Evolutionary conservation across 2,888 invertebrate genomes (phyloP).

Genomic region (Agrilus mali): DNA sequence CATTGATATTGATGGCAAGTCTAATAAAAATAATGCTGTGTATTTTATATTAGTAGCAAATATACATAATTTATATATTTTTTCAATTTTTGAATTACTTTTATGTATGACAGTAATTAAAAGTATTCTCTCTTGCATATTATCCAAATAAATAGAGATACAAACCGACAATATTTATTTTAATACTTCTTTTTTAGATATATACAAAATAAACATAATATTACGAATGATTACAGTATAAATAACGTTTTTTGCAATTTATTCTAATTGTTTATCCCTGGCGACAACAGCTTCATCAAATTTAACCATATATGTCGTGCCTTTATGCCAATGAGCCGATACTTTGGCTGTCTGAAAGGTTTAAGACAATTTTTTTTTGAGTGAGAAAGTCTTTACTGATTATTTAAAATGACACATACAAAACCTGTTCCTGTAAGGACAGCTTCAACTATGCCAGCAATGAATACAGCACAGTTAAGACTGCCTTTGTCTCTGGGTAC

Average conservation of each 20-base stretch:
- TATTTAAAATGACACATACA: constrained; percentile 51
- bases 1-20: no score
- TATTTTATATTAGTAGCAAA: no score
- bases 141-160: no score
- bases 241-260: constrained; percentile 43
- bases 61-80: no score
- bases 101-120: no score
- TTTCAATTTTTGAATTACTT: no score
- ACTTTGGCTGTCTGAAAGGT: constrained; percentile 87
- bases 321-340: constrained; percentile 98
- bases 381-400: neutral
- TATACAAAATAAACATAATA: no score
- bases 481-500: constrained; percentile 96
- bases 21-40: no score
- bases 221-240: no score
- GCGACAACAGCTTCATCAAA: constrained; percentile 88
- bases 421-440: constrained; percentile 90
- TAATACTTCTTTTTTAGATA: no score
- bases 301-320: constrained; percentile 97
- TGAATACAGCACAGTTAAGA: constrained; percentile 96
- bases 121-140: no score
- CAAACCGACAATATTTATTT: no score
- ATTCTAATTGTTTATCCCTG: constrained; percentile 84
- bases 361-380: constrained; percentile 10
- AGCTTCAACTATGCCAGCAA: constrained; percentile 95